Base-by-base conservation (phyloP, 1,140 invertebrate genomes). In the Parapsyche elsis region DNA sequence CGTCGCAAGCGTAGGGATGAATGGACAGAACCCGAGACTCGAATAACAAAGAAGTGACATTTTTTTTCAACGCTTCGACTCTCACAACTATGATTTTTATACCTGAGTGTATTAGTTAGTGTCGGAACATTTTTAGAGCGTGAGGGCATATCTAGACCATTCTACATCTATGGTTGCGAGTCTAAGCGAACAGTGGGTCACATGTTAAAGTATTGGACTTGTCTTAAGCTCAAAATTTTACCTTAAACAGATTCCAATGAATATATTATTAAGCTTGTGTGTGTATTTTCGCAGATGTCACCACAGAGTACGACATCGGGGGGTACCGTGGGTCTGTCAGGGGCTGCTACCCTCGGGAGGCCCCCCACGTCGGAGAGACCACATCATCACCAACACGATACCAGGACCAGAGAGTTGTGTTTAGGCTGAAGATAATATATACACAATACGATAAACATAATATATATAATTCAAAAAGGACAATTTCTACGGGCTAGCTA, bases 371-470 rank as follows among this genome's bases (percentile, higher is more conserved):
- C 81, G 81, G 23, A 83, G 90, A 84, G 90, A 91, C 85, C 90
- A 90, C 86, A 93, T 93, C 82, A 92, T 94, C 81, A 92, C 92
- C 67, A 93, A 93, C 84, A 91, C 92, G 45, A 92, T 94, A 88
- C 93, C 93, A 49, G 93, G 93, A 79, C 93, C 93, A 64, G 93
- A 94, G 87, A 94, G 93, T 89, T 94, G 93, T 87, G 93, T 94
- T 84, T 93, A 93, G 92, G 59, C 57, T 67, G 26, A 57, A 12
- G 49, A 74, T n/a, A 30, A 70, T 46, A 70, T 2, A 19, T 30
- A 45, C 70, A 30, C 45, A 16, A 53, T n/a, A n/a, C n/a, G n/a
- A n/a, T n/a, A n/a, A n/a, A n/a, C n/a, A 49, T 49, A 30, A 46
- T 67, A 46, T 79, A 71, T 12, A 2, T 12, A 24, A 26, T 26